Conservation (phyloP, 2,797 vertebrate genomes). For the Sebastes steindachneri region DNA sequence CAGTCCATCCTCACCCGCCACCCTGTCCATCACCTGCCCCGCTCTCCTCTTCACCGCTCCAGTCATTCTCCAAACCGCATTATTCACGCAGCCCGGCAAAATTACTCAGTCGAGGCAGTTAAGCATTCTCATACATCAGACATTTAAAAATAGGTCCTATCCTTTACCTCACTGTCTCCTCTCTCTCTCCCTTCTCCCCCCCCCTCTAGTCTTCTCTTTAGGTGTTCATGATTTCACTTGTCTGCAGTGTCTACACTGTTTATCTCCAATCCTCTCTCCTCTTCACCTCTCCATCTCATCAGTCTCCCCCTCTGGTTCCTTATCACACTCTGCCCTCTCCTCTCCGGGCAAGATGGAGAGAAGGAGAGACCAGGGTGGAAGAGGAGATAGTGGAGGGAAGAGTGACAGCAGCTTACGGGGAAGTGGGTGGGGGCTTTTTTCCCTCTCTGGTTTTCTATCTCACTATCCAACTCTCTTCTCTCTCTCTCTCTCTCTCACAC, state of each 20-base stretch:
- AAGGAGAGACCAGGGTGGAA: slow-evolving; percentile 36
- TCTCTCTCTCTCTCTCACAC: neutral
- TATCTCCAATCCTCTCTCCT: slow-evolving; percentile 47
- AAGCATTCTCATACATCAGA: slow-evolving; percentile 57
- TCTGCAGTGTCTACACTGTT: slow-evolving; percentile 35
- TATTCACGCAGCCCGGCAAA: slow-evolving; percentile 44
- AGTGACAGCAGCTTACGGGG: slow-evolving; percentile 71
- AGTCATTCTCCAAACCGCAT: slow-evolving; percentile 44
- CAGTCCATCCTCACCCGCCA: slow-evolving; percentile 16
- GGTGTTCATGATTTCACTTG: slow-evolving; percentile 45
- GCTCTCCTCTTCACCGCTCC: slow-evolving; percentile 12
- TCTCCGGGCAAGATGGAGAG: slow-evolving; percentile 59
- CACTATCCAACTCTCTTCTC: neutral
- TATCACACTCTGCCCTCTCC: slow-evolving; percentile 59
- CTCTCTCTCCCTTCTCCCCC: neutral
- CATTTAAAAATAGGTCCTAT: slow-evolving; percentile 58
- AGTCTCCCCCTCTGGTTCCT: slow-evolving; percentile 34
- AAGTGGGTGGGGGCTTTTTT: slow-evolving; percentile 15
- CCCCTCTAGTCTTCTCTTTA: neutral
- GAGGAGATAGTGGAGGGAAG: slow-evolving; percentile 59
- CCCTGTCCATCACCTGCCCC: slow-evolving; percentile 52
- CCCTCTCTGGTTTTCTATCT: slow-evolving; percentile 20
- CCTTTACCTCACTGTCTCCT: slow-evolving; percentile 17
- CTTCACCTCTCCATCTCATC: slow-evolving; percentile 50
- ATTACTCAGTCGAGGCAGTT: slow-evolving; percentile 54